Evolutionary conservation across 2,888 invertebrate species (phyloP).

Genomic region (Microctonus brassicae): DNA sequence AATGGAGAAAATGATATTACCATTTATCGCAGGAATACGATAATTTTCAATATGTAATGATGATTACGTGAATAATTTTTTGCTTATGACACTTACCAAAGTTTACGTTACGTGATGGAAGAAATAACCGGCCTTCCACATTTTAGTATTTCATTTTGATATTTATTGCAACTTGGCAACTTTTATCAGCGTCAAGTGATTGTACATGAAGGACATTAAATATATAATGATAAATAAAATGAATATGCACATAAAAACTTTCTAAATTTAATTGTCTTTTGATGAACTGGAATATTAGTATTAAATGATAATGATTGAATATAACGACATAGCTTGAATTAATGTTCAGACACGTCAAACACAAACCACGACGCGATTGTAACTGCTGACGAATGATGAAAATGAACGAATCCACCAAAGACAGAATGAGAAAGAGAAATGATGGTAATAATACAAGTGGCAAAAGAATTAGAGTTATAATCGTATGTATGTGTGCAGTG

Average conservation of each 20-base stretch:
- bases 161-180: background rate
- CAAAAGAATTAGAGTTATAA: background rate
- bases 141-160: background rate
- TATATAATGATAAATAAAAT: background rate
- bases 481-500: background rate
- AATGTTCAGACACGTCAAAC: conserved; percentile 2
- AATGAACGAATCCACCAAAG: background rate
- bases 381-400: background rate
- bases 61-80: background rate
- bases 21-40: background rate
- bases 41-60: background rate
- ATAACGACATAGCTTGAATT: too few species aligned
- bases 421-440: background rate
- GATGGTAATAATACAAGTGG: too few species aligned
- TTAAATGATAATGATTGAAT: too few species aligned
- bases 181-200: background rate
- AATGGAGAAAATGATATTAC: too few species aligned
- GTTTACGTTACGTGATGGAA: conserved; percentile 15
- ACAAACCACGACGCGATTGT: background rate
- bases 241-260: background rate
- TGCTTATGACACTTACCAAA: background rate
- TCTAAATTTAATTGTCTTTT: background rate
- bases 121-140: conserved; percentile 21
- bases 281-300: background rate
- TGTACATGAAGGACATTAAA: background rate